phyloP scores from a whole-genome alignment of 1,140 invertebrate genomes.

The Riptortus pedestris region DNA sequence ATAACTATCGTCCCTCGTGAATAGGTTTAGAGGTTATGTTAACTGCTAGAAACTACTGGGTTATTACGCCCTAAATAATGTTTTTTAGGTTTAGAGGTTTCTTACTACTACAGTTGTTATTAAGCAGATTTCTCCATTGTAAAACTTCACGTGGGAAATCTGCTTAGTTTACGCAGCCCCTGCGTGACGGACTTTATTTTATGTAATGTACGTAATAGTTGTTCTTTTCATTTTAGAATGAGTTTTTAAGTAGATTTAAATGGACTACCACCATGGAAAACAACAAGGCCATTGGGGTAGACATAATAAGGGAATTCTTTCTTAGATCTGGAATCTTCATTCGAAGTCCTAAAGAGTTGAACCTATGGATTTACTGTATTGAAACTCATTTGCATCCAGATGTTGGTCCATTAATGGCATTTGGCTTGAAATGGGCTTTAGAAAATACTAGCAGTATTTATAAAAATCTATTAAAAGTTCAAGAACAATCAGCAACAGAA shows the following conservation, averaged over 20 bases:
- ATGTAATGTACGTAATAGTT: neutral
- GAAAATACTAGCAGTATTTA: neutral
- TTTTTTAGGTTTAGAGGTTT: too few species aligned
- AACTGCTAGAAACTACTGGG: too few species aligned
- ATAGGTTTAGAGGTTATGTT: too few species aligned
- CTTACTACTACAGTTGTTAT: too few species aligned
- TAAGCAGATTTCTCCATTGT: too few species aligned
- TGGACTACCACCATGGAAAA: neutral
- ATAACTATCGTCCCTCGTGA: too few species aligned
- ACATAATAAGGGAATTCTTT: neutral
- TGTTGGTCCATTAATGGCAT: neutral
- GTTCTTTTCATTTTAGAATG: neutral
- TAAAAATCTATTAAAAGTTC: neutral
- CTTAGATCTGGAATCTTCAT: neutral
- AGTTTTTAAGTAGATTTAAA: neutral
- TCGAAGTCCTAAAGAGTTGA: neutral
- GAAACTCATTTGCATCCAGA: neutral
- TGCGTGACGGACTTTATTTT: too few species aligned
- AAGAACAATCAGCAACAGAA: neutral
- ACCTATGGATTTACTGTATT: neutral
- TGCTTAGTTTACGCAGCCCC: too few species aligned
- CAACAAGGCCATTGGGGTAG: neutral
- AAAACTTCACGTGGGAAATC: too few species aligned
- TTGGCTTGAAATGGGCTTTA: neutral
- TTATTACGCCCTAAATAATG: too few species aligned